These are phyloP conservation scores for Acomys russatus DNA, from an alignment of 2,797 vertebrate genomes.

Conservation along the genomic window DNA sequence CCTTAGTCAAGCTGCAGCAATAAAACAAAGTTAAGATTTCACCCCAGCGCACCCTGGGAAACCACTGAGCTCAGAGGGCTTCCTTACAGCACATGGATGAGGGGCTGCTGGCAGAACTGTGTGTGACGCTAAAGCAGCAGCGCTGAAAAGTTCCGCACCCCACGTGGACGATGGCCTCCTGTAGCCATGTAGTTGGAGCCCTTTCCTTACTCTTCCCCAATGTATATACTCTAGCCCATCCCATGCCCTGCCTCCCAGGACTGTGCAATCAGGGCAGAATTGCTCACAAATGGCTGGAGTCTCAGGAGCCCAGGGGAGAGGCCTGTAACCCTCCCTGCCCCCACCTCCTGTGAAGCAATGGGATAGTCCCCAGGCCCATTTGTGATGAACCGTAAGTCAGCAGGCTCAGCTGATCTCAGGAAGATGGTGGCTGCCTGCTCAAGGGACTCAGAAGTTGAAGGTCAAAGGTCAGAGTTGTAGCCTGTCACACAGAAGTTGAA, in stretches of 20 bases:
- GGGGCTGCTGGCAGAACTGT: not conserved
- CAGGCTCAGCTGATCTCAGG: not conserved
- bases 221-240: no score
- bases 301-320: no score
- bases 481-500: not conserved
- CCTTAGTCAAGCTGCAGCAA: no score
- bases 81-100: not conserved
- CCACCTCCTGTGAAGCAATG: no score
- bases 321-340: not conserved
- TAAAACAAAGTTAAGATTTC: not conserved
- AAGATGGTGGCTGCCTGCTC: not conserved
- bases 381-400: not conserved
- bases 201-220: not conserved
- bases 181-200: not conserved
- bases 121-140: not conserved
- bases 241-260: not conserved
- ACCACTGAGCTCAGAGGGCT: not conserved
- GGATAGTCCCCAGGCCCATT: not conserved
- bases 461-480: not conserved
- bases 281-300: not conserved
- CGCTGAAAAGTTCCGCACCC: not conserved
- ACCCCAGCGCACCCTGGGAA: not conserved
- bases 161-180: not conserved
- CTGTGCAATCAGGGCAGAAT: not conserved
- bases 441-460: not conserved